A percentile compares a stretch with the other conserved stretches of the same genome.
Evolutionary conservation across 2,888 invertebrate species (phyloP).

Genomic region (Cheilosia vulpina): DNA sequence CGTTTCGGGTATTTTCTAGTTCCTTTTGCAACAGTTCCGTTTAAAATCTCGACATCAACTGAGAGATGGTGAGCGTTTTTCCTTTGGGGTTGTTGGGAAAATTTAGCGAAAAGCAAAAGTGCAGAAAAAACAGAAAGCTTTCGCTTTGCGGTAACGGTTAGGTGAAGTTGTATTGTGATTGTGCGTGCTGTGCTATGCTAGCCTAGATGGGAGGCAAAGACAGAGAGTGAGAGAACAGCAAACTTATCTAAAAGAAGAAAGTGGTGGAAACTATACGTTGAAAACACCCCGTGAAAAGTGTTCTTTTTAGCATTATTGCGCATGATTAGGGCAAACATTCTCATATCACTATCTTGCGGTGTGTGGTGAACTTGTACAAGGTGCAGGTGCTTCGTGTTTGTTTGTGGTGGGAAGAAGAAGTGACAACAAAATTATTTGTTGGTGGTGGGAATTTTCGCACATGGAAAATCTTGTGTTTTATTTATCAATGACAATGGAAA

Average conservation of each 20-base stretch:
- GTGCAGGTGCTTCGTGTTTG: conserved; percentile 1
- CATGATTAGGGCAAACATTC: conserved; percentile 22
- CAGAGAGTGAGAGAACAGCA: not conserved
- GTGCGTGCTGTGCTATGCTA: conserved; percentile 21
- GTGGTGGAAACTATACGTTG: conserved; percentile 30
- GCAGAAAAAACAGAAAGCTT: conserved; percentile 34
- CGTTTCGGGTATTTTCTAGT: conserved; percentile 70
- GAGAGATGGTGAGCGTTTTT: conserved; percentile 46
- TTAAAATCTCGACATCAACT: conserved; percentile 74
- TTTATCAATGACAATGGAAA: conserved; percentile 64
- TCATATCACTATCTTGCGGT: not conserved
- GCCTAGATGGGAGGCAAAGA: conserved; percentile 45
- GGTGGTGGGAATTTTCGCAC: conserved; percentile 66
- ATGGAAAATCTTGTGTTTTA: conserved; percentile 63
- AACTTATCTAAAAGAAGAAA: not conserved
- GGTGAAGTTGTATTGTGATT: too few species aligned
- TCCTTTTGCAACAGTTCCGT: conserved; percentile 70
- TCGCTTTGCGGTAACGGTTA: conserved; percentile 7
- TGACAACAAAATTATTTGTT: conserved; percentile 56
- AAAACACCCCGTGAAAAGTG: conserved; percentile 30
- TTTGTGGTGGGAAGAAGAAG: conserved; percentile 25
- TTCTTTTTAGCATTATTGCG: conserved; percentile 22
- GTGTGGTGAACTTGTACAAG: too few species aligned
- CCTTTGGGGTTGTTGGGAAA: conserved; percentile 29
- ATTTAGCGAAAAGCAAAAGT: conserved; percentile 14